Conservation (phyloP, 30 jellyfish, hydroid and myxozoan genomes). For the Morbakka virulenta region DNA sequence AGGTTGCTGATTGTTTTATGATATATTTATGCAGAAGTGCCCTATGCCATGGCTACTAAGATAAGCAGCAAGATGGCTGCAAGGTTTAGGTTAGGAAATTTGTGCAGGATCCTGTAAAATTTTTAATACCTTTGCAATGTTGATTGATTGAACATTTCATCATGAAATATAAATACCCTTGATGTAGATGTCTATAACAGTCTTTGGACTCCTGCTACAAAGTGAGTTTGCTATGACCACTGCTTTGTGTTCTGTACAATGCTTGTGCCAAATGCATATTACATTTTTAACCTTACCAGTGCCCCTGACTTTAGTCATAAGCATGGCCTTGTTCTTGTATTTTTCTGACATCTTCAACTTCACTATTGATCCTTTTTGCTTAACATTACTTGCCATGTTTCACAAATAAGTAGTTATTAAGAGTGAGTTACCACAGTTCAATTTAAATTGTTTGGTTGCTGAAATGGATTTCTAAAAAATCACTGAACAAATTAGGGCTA, state of each 20-base stretch:
- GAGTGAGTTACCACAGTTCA: background rate
- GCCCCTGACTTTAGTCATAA: constrained; percentile 4
- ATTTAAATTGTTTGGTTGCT: no score
- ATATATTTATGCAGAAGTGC: no score
- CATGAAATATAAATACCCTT: constrained; percentile 25
- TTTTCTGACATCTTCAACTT: constrained; percentile 21
- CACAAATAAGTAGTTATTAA: background rate
- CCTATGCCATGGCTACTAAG: no score
- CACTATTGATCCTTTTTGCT: constrained; percentile 5
- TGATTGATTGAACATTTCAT: constrained; percentile 6
- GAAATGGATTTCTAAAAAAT: background rate
- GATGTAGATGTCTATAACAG: constrained; percentile 20
- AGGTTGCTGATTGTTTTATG: no score
- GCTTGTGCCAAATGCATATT: constrained; percentile 38
- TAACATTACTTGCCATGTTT: background rate
- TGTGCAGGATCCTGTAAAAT: no score
- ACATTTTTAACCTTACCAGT: constrained; percentile 9
- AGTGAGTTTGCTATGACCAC: constrained; percentile 14
- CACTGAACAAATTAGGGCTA: background rate
- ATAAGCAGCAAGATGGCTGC: no score
- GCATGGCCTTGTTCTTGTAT: constrained; percentile 14
- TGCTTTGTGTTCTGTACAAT: constrained; percentile 41
- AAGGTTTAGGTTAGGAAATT: no score
- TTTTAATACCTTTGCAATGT: constrained; percentile 25
- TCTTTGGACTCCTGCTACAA: constrained; percentile 33